Conservation (phyloP, 2,888 invertebrate species). For the Habrosyne pyritoides region DNA sequence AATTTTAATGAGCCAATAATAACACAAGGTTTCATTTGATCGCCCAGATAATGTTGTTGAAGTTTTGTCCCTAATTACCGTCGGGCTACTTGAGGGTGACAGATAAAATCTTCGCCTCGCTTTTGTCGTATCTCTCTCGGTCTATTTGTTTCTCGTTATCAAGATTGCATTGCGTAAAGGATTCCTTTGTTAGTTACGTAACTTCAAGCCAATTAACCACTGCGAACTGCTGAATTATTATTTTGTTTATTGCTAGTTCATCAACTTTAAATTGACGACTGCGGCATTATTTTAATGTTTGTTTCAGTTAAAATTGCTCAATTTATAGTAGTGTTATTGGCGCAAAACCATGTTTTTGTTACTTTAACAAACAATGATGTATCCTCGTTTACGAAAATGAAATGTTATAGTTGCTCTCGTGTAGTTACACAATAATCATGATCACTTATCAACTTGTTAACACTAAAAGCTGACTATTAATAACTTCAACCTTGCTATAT, state of each 20-base stretch:
- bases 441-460: no score
- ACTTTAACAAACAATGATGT: constrained; percentile 11
- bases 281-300: constrained; percentile 11
- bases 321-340: constrained; percentile 16
- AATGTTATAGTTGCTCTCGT: not conserved
- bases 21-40: constrained; percentile 71
- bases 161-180: constrained; percentile 61
- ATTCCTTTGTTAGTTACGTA: constrained; percentile 54
- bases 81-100: constrained; percentile 49
- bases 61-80: constrained; percentile 53
- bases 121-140: constrained; percentile 60
- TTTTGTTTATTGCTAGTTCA: constrained; percentile 5
- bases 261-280: constrained; percentile 7
- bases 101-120: constrained; percentile 58
- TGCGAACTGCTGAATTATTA: constrained; percentile 7
- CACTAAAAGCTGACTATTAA: not conserved
- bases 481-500: not conserved
- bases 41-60: constrained; percentile 59
- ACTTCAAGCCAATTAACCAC: constrained; percentile 25
- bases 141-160: constrained; percentile 68
- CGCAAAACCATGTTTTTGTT: constrained; percentile 18
- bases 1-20: constrained; percentile 76
- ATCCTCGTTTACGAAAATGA: not conserved
- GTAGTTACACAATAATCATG: not conserved
- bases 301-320: constrained; percentile 15